Percentiles rank a stretch among this genome's conserved stretches.
Evolutionary conservation across 2,888 invertebrate genomes (phyloP).

Genomic region (Unio pictorum): DNA sequence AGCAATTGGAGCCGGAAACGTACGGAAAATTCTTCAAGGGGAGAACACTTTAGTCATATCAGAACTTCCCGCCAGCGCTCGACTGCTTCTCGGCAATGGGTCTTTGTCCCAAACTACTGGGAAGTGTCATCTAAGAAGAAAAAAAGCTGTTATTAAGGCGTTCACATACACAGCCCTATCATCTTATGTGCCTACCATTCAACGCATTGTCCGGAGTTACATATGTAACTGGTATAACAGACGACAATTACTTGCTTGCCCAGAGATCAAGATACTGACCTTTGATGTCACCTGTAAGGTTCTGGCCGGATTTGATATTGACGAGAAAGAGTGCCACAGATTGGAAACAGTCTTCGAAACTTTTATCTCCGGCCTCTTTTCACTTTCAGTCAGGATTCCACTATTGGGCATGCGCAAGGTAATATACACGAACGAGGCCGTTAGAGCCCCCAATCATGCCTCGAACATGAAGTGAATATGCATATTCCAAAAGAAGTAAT

Average conservation of each 20-base stretch:
- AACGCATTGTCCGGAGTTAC: slow-evolving; percentile 34
- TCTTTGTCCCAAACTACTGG: slow-evolving; percentile 54
- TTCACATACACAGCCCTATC: slow-evolving; percentile 54
- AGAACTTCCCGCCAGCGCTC: slow-evolving; percentile 62
- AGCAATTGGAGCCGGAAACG: slow-evolving; percentile 58
- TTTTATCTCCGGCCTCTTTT: slow-evolving; percentile 63
- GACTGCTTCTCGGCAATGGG: slow-evolving; percentile 60
- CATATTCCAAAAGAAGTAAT: too few relatives aligned
- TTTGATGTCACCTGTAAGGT: slow-evolving; percentile 56
- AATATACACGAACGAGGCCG: slow-evolving; percentile 1
- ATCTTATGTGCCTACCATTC: slow-evolving; percentile 43
- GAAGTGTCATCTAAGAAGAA: slow-evolving; percentile 44
- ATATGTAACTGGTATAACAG: slow-evolving; percentile 50
- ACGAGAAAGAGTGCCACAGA: slow-evolving; percentile 32
- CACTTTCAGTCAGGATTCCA: slow-evolving; percentile 60
- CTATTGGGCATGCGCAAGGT: slow-evolving; percentile 65
- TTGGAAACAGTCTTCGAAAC: slow-evolving; percentile 49
- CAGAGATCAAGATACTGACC: slow-evolving; percentile 55
- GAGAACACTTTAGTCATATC: slow-evolving; percentile 62
- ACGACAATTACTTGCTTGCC: slow-evolving; percentile 47
- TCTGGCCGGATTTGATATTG: slow-evolving; percentile 54
- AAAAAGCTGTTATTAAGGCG: slow-evolving; percentile 55
- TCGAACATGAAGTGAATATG: too few relatives aligned
- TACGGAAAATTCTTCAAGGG: slow-evolving; percentile 55
- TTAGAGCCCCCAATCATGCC: too few relatives aligned